phyloP scores from a whole-genome alignment of 2,888 invertebrate genomes.

The Parasteatoda lunata region DNA sequence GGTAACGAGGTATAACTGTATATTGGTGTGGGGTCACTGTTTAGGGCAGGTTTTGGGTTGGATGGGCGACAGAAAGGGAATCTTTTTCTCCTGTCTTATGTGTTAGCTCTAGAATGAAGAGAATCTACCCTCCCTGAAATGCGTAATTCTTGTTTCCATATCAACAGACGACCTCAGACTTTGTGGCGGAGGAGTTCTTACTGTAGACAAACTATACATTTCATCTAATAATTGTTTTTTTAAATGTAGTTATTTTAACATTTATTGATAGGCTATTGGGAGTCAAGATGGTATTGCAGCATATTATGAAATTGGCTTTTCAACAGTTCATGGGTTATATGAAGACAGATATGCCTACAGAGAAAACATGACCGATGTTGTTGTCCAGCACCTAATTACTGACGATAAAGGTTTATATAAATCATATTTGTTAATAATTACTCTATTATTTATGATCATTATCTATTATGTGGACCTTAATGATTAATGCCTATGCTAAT shows the following conservation, averaged over 20 bases:
- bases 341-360: slow-evolving; percentile 93
- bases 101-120: too few species aligned
- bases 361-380: slow-evolving; percentile 99
- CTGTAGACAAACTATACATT: background rate
- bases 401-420: slow-evolving; percentile 81
- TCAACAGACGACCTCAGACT: too few species aligned
- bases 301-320: slow-evolving; percentile 92
- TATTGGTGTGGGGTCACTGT: too few species aligned
- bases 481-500: too few species aligned
- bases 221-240: background rate
- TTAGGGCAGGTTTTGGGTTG: too few species aligned
- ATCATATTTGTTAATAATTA: background rate
- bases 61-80: too few species aligned
- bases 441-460: background rate
- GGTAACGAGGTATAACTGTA: too few species aligned
- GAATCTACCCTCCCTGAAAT: too few species aligned
- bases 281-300: slow-evolving; percentile 97
- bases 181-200: too few species aligned
- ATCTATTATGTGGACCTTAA: too few species aligned
- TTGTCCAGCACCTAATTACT: slow-evolving; percentile 91
- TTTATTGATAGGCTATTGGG: slow-evolving; percentile 81
- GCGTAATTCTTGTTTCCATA: too few species aligned
- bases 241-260: background rate
- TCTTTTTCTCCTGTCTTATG: too few species aligned
- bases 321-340: slow-evolving; percentile 96